Base-by-base conservation (phyloP, 1,140 invertebrate species). In the Acromyrmex heyeri region DNA sequence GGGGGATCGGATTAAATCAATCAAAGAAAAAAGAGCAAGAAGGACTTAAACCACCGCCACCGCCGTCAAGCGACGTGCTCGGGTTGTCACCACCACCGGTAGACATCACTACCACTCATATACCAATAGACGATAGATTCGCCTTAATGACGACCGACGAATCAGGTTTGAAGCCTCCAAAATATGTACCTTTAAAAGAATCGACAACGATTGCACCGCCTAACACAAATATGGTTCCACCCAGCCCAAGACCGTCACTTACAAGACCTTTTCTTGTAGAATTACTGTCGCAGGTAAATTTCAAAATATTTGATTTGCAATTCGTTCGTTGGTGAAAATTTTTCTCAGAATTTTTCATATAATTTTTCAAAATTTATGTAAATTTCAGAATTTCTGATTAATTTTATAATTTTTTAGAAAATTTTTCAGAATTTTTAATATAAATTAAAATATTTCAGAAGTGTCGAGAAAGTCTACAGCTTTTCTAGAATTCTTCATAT, bases 71-170 rank as follows among this genome's bases (percentile, higher is more conserved):
- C 12, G 93, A 95, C 6, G 95, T 95, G 27, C 88, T 95, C 27
- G 95, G 95, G 34, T 85, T 95, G 44, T 95, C 94, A 16, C 95
- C 95, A 61, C 94, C 95, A 8, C 94, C 94, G 0, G 86, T 95
- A 3, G 91, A 93, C 16, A 93, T 94, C 30, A 95, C 92, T 3
- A 94, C 93, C 0, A 94, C 94, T 14, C 91, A 87, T 64, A 76
- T 88, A 59, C 87, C 91, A 16, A 88, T 87, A 61, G 89, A 91
- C 0, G 88, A 91, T 64, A 86, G 91, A 76, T 82, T 90, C 8
- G 55, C 67, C 0, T 82, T 87, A 27, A 73, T 57, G 14, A 86
- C 67, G 14, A 34, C 87, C 0, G 90, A 93, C 18, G 91, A 94
- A 44, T 91, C 92, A 44, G 94, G 92, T 0, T 86, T 95, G 16